These are phyloP conservation scores for Folsomia candida DNA, from an alignment of 2,888 invertebrate species.

Conservation along the genomic window DNA sequence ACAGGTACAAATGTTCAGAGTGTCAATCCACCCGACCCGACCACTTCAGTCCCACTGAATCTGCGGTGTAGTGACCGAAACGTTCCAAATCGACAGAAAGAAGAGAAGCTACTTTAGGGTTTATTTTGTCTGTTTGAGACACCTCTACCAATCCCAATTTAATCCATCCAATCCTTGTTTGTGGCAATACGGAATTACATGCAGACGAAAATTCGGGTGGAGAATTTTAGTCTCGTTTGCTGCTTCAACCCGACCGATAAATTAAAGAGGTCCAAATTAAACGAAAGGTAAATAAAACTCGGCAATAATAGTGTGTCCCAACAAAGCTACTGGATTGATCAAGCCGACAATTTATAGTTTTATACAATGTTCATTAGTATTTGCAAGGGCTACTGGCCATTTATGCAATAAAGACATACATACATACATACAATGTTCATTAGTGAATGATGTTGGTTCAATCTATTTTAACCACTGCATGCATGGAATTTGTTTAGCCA, in stretches of 20 bases:
- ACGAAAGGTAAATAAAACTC: not conserved
- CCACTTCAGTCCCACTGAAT: not conserved
- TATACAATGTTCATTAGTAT: too few relatives aligned
- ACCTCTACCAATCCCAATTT: not conserved
- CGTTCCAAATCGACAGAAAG: too few relatives aligned
- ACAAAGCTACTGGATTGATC: too few relatives aligned
- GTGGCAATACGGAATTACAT: not conserved
- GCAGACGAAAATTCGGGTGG: not conserved
- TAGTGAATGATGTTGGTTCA: too few relatives aligned
- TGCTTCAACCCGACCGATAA: not conserved
- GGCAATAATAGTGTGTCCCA: too few relatives aligned
- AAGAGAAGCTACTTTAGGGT: too few relatives aligned
- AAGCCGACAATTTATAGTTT: too few relatives aligned
- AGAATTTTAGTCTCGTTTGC: not conserved
- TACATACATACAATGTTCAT: too few relatives aligned
- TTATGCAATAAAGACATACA: too few relatives aligned
- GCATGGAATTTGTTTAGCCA: too few relatives aligned
- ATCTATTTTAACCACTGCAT: too few relatives aligned
- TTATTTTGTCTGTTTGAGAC: not conserved
- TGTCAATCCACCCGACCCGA: slow-evolving; percentile 13
- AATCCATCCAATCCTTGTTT: not conserved
- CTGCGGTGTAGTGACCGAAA: not conserved
- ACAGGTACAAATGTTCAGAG: slow-evolving; percentile 15
- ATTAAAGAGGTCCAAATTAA: slow-evolving; percentile 1
- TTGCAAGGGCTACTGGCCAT: too few relatives aligned